A percentile compares a stretch with the other conserved stretches of the same genome.
Evolutionary conservation across 2,113 vertebrate genomes (phyloP).

Genomic region (Ceratotherium simum): DNA sequence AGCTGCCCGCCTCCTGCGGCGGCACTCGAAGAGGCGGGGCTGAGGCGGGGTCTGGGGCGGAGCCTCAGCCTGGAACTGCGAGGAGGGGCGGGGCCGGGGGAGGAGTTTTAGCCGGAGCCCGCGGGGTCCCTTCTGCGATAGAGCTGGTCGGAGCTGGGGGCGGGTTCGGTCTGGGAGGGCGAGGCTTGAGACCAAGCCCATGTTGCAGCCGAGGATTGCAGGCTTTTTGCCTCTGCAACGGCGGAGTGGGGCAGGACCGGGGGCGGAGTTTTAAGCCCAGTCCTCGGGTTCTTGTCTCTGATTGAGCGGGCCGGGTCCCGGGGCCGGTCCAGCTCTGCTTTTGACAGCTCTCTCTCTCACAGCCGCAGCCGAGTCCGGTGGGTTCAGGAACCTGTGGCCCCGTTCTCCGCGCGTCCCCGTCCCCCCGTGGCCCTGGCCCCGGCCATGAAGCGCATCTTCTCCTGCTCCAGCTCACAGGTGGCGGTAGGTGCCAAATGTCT

Average conservation of each 20-base stretch:
- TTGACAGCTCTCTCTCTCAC: slow-evolving; percentile 67
- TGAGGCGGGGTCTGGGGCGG: background rate
- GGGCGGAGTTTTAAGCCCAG: slow-evolving; percentile 48
- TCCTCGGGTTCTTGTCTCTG: background rate
- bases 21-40: background rate
- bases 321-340: slow-evolving; percentile 45
- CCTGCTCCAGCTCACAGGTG: slow-evolving; percentile 87
- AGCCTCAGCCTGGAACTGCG: background rate
- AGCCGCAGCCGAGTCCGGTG: background rate
- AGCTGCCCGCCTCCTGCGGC: fast-evolving
- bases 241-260: background rate
- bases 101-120: background rate
- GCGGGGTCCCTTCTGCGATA: no score
- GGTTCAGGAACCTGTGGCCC: slow-evolving; percentile 44
- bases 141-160: background rate
- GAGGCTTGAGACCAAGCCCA: background rate
- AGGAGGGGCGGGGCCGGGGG: background rate
- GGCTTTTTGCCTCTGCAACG: background rate
- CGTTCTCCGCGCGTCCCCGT: slow-evolving; percentile 60
- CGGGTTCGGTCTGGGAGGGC: background rate
- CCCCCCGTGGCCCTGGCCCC: slow-evolving; percentile 45
- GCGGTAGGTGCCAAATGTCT: slow-evolving; percentile 82
- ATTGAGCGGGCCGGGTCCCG: slow-evolving; percentile 24
- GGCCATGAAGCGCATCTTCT: slow-evolving; percentile 88
- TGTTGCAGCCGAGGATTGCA: background rate